Evolutionary conservation across 1,140 invertebrate genomes (phyloP).

Genomic region (Wiebesia pumilae): DNA sequence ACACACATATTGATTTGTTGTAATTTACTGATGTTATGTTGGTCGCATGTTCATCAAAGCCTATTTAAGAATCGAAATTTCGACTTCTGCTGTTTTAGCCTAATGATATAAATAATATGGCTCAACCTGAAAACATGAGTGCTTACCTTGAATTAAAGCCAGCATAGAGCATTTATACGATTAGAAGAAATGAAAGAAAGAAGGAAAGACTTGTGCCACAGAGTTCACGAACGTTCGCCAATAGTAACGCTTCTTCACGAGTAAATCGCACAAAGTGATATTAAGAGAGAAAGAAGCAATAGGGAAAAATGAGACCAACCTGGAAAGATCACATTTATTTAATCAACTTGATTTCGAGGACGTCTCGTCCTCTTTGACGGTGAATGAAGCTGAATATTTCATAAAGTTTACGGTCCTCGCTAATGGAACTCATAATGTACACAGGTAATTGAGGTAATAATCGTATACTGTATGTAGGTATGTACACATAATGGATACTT

Average conservation of each 20-base stretch:
- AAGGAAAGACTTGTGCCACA: constrained; percentile 31
- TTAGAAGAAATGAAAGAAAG: neutral
- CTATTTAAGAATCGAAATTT: neutral
- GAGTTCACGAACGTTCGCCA: neutral
- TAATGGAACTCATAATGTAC: neutral
- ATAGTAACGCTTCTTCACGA: neutral
- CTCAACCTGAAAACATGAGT: neutral
- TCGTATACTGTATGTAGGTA: neutral
- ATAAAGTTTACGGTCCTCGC: neutral
- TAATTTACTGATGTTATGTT: constrained; percentile 1
- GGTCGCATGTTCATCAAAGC: neutral
- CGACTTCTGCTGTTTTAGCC: neutral
- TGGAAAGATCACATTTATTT: neutral
- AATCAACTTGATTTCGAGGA: neutral
- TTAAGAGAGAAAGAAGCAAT: neutral
- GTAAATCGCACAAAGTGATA: constrained; percentile 22
- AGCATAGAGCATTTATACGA: neutral
- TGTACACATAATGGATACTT: neutral
- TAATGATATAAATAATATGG: neutral
- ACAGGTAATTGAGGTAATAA: neutral
- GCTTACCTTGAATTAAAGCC: neutral
- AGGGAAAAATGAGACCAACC: neutral
- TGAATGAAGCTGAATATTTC: neutral
- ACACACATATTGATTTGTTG: neutral
- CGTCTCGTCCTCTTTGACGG: neutral